phyloP scores from a whole-genome alignment of 1,140 invertebrate genomes.

The Spodoptera litura region DNA sequence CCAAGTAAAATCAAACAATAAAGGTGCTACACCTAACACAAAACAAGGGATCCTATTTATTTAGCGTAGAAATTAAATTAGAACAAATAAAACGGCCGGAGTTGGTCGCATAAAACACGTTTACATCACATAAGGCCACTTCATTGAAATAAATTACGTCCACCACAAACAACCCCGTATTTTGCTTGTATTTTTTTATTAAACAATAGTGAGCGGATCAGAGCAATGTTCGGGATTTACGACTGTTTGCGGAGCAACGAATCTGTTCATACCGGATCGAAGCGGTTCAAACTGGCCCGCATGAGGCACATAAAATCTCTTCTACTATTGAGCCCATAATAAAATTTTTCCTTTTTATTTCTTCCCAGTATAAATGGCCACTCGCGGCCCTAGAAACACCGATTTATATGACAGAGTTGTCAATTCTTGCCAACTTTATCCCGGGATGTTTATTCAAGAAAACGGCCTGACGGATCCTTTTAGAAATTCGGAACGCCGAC shows the following conservation, averaged over 20 bases:
- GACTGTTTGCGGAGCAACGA: constrained; percentile 72
- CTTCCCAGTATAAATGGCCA: constrained; percentile 48
- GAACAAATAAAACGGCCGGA: constrained; percentile 19
- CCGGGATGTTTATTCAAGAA: constrained; percentile 41
- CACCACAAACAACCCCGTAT: constrained; percentile 59
- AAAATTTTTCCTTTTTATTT: constrained; percentile 62
- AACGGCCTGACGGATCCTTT: constrained; percentile 27
- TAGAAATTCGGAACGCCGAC: constrained; percentile 19
- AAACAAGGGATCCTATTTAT: background rate
- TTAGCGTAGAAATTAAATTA: constrained; percentile 7
- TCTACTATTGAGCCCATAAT: constrained; percentile 55
- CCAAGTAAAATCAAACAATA: constrained; percentile 9
- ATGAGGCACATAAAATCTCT: constrained; percentile 66
- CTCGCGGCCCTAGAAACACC: constrained; percentile 32
- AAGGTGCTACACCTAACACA: background rate
- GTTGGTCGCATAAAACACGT: constrained; percentile 50
- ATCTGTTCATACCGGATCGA: constrained; percentile 64
- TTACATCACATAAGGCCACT: constrained; percentile 46
- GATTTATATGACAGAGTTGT: constrained; percentile 43
- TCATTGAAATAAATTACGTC: constrained; percentile 72
- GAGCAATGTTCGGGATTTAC: constrained; percentile 74
- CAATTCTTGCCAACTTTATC: constrained; percentile 43
- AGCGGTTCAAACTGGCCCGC: constrained; percentile 56
- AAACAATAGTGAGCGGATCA: constrained; percentile 68
- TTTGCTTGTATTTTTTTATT: constrained; percentile 75